Conservation (phyloP, 2,113 vertebrate species). For the Ptychochromis oligacanthus region DNA sequence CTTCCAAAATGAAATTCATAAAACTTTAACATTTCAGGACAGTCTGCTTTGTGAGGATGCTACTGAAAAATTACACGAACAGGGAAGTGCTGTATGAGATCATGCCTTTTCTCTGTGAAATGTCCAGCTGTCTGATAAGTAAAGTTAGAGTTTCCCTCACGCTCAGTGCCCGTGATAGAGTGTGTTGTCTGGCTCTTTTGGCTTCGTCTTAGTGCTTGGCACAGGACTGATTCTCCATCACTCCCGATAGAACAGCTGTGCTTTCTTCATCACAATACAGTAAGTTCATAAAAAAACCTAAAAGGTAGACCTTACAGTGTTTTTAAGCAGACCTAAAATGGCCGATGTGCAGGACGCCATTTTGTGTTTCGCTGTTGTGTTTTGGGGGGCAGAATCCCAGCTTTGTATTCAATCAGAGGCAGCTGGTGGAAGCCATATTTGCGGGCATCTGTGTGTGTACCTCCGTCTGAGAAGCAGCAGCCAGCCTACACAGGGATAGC, state of each 20-base stretch:
- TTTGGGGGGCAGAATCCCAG: slow-evolving; percentile 75
- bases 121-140: slow-evolving; percentile 28
- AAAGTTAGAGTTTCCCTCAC: slow-evolving; percentile 6
- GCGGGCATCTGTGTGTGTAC: slow-evolving; percentile 76
- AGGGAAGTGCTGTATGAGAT: neutral
- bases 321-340: slow-evolving; percentile 77
- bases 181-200: slow-evolving; percentile 24
- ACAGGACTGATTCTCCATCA: slow-evolving; percentile 41
- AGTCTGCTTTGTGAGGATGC: neutral
- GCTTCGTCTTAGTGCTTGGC: slow-evolving; percentile 44
- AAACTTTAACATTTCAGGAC: neutral
- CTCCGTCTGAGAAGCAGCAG: slow-evolving; percentile 71
- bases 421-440: slow-evolving; percentile 79
- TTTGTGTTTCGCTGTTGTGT: slow-evolving; percentile 80
- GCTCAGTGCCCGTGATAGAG: slow-evolving; percentile 12
- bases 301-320: slow-evolving; percentile 47
- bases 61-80: neutral
- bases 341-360: slow-evolving; percentile 78
- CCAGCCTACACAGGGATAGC: slow-evolving; percentile 75
- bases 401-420: slow-evolving; percentile 77
- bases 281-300: neutral
- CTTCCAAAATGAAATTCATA: neutral
- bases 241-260: slow-evolving; percentile 14
- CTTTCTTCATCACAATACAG: slow-evolving; percentile 27
- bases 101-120: neutral